phyloP scores from a whole-genome alignment of 2,797 vertebrate species.

The Poeciliopsis turneri region DNA sequence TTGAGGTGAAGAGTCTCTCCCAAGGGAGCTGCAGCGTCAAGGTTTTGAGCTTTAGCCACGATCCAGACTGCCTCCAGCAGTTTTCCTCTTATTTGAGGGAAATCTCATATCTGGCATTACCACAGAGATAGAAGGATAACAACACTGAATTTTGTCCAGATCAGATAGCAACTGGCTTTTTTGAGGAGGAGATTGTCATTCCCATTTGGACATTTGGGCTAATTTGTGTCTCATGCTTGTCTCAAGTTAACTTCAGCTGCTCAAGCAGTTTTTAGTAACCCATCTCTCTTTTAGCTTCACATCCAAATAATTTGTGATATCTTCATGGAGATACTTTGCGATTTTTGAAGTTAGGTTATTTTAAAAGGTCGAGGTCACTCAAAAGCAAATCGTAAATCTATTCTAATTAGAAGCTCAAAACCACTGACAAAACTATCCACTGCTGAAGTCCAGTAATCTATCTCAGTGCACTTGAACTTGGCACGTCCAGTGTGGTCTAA shows the following conservation, averaged over 20 bases:
- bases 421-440: background rate
- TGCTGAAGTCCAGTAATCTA: background rate
- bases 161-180: constrained; percentile 51
- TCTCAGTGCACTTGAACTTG: background rate
- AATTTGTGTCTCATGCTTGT: constrained; percentile 61
- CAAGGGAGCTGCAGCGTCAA: constrained; percentile 49
- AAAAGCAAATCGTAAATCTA: background rate
- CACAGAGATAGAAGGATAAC: constrained; percentile 70
- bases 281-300: constrained; percentile 44
- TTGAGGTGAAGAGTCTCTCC: constrained; percentile 65
- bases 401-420: constrained; percentile 1
- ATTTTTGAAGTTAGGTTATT: background rate
- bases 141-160: constrained; percentile 59
- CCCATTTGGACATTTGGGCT: constrained; percentile 62
- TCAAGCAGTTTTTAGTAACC: constrained; percentile 46
- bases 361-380: background rate
- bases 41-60: constrained; percentile 63
- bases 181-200: constrained; percentile 56
- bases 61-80: constrained; percentile 65
- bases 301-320: constrained; percentile 36
- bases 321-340: background rate
- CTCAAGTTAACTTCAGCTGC: constrained; percentile 54
- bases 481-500: background rate
- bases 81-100: constrained; percentile 59
- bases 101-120: constrained; percentile 73